Evolutionary conservation across 2,113 vertebrate genomes (phyloP), one percentile per base, ranked within the genome.

Genomic region (Erinaceus europaeus): DNA sequence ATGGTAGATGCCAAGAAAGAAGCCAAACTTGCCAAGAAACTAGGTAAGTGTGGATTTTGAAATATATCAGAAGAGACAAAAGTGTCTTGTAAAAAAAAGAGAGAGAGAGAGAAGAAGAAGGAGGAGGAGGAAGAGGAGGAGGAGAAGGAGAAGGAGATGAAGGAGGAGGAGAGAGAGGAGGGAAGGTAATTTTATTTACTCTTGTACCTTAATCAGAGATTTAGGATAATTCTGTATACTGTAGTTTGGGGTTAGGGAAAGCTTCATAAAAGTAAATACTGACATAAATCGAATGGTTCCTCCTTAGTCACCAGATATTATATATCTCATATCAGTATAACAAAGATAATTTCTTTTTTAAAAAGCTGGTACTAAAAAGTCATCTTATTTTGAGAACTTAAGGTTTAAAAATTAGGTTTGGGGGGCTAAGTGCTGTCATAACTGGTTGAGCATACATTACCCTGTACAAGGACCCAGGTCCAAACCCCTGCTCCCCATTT

Each of bases 1-100:
- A 98, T 98, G 97, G 97, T 99, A 4, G 99, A 99, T 95, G 97
- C 98, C 77, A 98, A 98, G 89, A 99, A 98, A 95, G 98, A 99
- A 67, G 97, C 98, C 89, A 99, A 99, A 76, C 97, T 99, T 73
- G 98, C 99, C 50, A 99, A 98, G 97, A 99, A 98, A 95, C 96
- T 99, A 62, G 98, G 99, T 99, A 90, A 91, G 97, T 96, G 14
- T 79, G 44, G 65, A n/a, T 27, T 80, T 86, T 23, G 4, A 86
- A 48, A 55, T 44, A 17, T 53, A 15, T 9, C 11, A n/a, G 3
- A 73, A 88, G 32, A 91, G 80, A 86, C 27, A 69, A 89, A 38
- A 57, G 27, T 64, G 17, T 83, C 67, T 68, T 67, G 2, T 20
- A 50, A 75, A 72, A 74, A 18, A 52, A 73, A 57, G n/a, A 40